Percentiles rank a stretch among this genome's conserved stretches.
These are phyloP conservation scores for Onychostoma macrolepis DNA, from an alignment of 2,113 vertebrate genomes.

Conservation along the genomic window DNA sequence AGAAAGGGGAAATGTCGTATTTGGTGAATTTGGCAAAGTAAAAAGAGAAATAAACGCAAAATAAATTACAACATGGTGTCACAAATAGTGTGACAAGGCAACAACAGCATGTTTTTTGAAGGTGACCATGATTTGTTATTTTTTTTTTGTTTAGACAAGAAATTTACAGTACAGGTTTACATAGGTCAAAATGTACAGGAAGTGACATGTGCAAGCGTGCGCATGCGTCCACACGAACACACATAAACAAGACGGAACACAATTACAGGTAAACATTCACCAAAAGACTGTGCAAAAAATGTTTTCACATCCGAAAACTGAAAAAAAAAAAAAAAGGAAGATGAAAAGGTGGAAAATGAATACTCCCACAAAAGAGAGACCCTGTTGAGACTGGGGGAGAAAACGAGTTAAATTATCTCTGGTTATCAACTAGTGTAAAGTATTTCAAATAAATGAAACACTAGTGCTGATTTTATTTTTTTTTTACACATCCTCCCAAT, in stretches of 20 bases:
- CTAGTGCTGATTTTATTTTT: constrained; percentile 52
- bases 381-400: constrained; percentile 67
- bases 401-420: constrained; percentile 54
- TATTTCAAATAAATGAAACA: constrained; percentile 61
- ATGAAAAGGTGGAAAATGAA: constrained; percentile 48
- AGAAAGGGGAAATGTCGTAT: constrained; percentile 62
- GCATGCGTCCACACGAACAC: constrained; percentile 70
- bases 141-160: constrained; percentile 48
- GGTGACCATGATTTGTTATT: constrained; percentile 57
- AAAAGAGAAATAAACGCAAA: constrained; percentile 61
- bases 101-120: constrained; percentile 63
- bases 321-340: constrained; percentile 51
- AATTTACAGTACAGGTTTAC: constrained; percentile 61
- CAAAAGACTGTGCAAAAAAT: constrained; percentile 76
- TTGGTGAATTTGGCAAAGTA: constrained; percentile 78
- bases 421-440: constrained; percentile 69
- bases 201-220: constrained; percentile 60
- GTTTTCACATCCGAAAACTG: constrained; percentile 67
- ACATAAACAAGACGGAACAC: constrained; percentile 56
- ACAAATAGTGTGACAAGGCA: constrained; percentile 76
- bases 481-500: constrained; percentile 49
- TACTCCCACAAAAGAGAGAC: constrained; percentile 61
- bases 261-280: constrained; percentile 69
- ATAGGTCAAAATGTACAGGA: constrained; percentile 47
- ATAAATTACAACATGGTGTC: constrained; percentile 75